phyloP scores from a whole-genome alignment of 2,113 vertebrate species.

The Pholis gunnellus region DNA sequence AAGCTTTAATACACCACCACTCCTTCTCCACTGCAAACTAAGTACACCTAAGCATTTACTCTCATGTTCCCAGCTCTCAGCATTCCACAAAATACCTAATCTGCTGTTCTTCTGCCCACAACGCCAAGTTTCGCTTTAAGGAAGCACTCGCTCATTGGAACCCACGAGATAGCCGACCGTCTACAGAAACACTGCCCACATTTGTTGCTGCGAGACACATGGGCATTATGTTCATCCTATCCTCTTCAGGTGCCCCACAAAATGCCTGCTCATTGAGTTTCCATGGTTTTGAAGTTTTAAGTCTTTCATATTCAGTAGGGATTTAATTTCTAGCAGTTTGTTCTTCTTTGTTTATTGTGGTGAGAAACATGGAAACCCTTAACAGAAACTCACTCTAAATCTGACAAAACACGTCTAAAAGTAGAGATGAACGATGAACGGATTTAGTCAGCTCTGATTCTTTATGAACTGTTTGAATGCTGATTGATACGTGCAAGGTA shows the following conservation, averaged over 20 bases:
- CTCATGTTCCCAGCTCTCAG: slow-evolving; percentile 9
- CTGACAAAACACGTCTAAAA: neutral
- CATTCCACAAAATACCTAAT: neutral
- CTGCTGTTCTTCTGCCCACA: slow-evolving; percentile 35
- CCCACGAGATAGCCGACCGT: neutral
- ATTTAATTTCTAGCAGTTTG: neutral
- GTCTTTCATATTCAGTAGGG: neutral
- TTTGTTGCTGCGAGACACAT: too few relatives aligned
- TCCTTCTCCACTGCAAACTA: slow-evolving; percentile 41
- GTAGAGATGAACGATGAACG: neutral
- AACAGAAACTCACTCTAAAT: neutral
- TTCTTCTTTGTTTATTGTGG: neutral
- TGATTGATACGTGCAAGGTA: neutral
- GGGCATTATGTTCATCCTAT: neutral
- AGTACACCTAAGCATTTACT: slow-evolving; percentile 31
- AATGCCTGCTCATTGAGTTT: neutral
- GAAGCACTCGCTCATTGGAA: slow-evolving; percentile 10
- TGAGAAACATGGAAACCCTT: neutral
- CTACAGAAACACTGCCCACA: slow-evolving; percentile 5
- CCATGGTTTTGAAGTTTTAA: neutral
- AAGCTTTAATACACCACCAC: slow-evolving; percentile 35
- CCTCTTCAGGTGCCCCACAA: neutral
- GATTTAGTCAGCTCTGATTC: slow-evolving; percentile 2
- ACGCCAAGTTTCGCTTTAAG: slow-evolving; percentile 21
- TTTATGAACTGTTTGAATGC: neutral